Conservation (phyloP, 2,113 vertebrate species). For the Phyllopteryx taeniolatus region DNA sequence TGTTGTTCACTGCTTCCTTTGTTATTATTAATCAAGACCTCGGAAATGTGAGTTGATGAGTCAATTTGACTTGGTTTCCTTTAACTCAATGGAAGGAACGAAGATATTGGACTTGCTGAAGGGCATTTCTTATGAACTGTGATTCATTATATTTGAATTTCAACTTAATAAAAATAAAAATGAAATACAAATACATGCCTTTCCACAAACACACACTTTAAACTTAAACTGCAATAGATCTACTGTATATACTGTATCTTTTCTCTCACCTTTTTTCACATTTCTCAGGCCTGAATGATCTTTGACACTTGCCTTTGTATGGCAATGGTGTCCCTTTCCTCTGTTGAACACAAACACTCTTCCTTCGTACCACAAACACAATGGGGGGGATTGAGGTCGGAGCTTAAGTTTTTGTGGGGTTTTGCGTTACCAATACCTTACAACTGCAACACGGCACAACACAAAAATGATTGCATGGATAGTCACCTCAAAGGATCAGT, state of each 20-base stretch:
- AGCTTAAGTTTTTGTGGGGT: conserved; percentile 16
- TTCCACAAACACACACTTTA: background rate
- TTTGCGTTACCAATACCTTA: conserved; percentile 31
- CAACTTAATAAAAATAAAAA: background rate
- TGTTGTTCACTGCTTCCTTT: background rate
- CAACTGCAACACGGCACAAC: conserved; percentile 19
- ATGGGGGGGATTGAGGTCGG: conserved; percentile 40
- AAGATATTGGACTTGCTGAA: background rate
- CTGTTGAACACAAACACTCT: conserved; percentile 16
- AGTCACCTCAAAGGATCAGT: background rate
- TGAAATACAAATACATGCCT: background rate
- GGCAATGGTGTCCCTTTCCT: conserved; percentile 23
- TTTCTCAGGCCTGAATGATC: conserved; percentile 15
- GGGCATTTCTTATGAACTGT: background rate
- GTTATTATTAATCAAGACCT: background rate
- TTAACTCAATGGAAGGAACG: background rate
- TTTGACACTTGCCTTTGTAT: conserved; percentile 25
- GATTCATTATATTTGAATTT: background rate
- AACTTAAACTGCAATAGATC: background rate
- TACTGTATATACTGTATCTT: background rate
- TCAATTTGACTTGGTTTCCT: background rate
- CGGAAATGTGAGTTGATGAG: background rate
- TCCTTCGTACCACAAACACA: conserved; percentile 31
- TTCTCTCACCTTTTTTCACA: background rate
- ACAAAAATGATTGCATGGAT: background rate